phyloP scores from a whole-genome alignment of 2,797 vertebrate species.

The Muscicapa comitata region DNA sequence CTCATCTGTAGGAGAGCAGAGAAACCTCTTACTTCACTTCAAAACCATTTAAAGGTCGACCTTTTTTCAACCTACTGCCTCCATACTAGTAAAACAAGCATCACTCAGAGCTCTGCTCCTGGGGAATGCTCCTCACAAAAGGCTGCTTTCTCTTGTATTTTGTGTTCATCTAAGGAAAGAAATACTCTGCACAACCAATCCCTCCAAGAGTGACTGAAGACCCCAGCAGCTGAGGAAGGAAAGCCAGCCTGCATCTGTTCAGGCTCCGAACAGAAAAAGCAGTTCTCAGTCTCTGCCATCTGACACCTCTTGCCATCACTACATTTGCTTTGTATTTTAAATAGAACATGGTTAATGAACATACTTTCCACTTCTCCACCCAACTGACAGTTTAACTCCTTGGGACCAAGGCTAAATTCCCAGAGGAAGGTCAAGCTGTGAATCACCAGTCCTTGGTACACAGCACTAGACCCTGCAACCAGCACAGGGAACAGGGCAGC shows the following conservation, averaged over 20 bases:
- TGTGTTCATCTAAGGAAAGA: background rate
- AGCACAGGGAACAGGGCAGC: accelerated
- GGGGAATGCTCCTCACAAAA: background rate
- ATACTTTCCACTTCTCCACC: background rate
- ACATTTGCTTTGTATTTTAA: slow-evolving; percentile 59
- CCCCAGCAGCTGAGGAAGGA: background rate
- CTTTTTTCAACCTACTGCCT: background rate
- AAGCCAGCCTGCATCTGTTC: background rate
- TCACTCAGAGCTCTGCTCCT: background rate
- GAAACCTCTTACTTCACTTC: background rate
- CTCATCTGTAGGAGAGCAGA: background rate
- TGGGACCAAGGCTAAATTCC: background rate
- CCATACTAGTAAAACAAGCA: background rate
- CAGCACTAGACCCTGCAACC: background rate
- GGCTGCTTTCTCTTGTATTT: background rate
- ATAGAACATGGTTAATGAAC: slow-evolving; percentile 45
- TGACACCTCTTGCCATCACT: background rate
- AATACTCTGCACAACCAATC: background rate
- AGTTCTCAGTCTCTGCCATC: background rate
- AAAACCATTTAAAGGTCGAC: background rate
- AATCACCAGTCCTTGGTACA: background rate
- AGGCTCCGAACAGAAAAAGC: background rate
- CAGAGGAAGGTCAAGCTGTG: background rate
- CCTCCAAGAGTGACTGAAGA: background rate
- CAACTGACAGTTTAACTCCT: background rate